Base-by-base conservation (phyloP, 2,113 vertebrate species). In the Odocoileus hemionus region DNA sequence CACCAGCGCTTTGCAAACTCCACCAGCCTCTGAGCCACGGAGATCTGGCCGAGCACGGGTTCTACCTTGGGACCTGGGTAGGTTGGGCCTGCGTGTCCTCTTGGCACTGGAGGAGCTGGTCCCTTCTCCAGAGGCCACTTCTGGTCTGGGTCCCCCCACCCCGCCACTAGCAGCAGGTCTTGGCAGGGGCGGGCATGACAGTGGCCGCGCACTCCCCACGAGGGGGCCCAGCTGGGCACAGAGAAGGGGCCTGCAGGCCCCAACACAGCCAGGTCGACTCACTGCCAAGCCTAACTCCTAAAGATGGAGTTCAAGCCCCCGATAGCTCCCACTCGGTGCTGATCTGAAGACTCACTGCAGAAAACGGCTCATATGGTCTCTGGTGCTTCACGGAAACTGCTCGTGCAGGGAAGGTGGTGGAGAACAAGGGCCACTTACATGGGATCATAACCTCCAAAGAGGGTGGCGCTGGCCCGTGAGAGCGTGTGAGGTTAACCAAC, bases 231-330 rank as follows among this genome's bases (percentile, higher is more conserved):
- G 12, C 39, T 43, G 9, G 45, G 78, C 15, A 17, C 2, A 3
- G 50, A 78, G 30, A 52, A 67, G 67, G 30, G 36, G n/a, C 36
- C n/a, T n/a, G 3, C 4, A 84, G 30, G 28, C 3, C 28, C 43
- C 23, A 6, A 30, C 45, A 17, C 9, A 0, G 45, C 13, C 52
- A 28, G 8, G 1, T 23, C 16, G 13, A 54, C 33, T 26, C 1
- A 39, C 25, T 26, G 57, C 67, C 52, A 64, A n/a, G 16, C 26
- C 25, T 15, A 25, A 61, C 7, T 57, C 47, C 50, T 36, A 54
- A 67, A 30, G 67, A 76, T 36, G 52, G 80, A 26, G 80, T n/a
- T 36, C 54, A 54, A 55, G 11, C n/a, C 79, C 23, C 52, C 33
- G 3, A 58, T 19, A n/a, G 5, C n/a, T 11, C 57, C 78, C 17